A percentile compares a stretch with the other conserved stretches of the same genome.
Evolutionary conservation across 2,113 vertebrate species (phyloP).

Genomic region (Paratilapia polleni): DNA sequence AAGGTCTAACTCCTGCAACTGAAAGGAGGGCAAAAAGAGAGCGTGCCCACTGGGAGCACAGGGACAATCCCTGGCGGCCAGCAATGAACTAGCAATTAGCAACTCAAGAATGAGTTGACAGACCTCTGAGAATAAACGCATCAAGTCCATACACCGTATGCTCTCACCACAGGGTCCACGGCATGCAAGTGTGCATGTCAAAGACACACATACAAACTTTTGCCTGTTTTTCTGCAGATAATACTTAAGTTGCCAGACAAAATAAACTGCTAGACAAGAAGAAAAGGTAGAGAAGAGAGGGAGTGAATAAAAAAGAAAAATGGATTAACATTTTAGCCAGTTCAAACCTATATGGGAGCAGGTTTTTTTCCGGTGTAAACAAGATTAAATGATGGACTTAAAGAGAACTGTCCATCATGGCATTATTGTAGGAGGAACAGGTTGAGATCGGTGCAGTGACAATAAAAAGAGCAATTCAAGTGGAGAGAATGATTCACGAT

Average conservation of each 20-base stretch:
- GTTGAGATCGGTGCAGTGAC: too few species aligned
- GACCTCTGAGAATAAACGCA: not conserved
- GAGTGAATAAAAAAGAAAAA: too few species aligned
- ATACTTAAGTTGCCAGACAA: not conserved
- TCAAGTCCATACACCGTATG: not conserved
- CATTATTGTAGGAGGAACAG: too few species aligned
- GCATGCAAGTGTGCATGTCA: too few species aligned
- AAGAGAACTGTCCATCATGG: too few species aligned
- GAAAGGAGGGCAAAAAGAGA: not conserved
- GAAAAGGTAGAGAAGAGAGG: not conserved
- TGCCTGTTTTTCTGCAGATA: not conserved
- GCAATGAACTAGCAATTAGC: not conserved
- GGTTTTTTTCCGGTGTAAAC: too few species aligned
- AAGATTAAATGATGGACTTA: too few species aligned
- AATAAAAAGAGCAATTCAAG: too few species aligned
- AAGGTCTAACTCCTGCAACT: slow-evolving; percentile 59
- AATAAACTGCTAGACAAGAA: not conserved
- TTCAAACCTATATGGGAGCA: too few species aligned
- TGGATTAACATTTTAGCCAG: too few species aligned
- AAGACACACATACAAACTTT: too few species aligned
- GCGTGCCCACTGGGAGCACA: not conserved
- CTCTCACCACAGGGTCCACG: not conserved
- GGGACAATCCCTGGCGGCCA: not conserved
- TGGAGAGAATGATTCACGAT: too few species aligned
- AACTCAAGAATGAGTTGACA: not conserved